Base-by-base conservation (phyloP, 2,797 vertebrate species). In the Crotalus adamanteus region DNA sequence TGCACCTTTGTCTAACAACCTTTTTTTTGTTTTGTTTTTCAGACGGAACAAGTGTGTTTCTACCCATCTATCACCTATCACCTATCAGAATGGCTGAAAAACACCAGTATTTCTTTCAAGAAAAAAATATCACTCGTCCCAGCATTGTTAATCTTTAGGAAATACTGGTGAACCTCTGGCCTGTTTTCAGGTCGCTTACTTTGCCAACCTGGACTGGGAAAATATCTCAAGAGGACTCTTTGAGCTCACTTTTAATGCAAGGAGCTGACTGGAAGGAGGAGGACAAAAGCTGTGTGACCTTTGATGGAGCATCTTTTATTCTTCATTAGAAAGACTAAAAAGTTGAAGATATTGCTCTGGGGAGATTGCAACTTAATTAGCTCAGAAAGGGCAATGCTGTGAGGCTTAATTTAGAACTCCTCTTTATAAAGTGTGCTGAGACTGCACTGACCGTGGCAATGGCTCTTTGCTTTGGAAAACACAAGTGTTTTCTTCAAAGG, bases 381-480 rank as follows among this genome's bases (percentile, higher is more conserved):
- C 65, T 91, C 93, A 88, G 25, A 86, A 89, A 92, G 57, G 69
- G n/a, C 16, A 85, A 42, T 18, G 61, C 63, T 92, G 61, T 63
- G n/a, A 55, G 51, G 93, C 9, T 0, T 0, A 92, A 90, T 93
- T 90, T 86, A 4, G 20, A 87, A 42, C 83, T 61, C 87, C 56
- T 93, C 57, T 92, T 92, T 86, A 60, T 78, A 93, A 11, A 85
- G 61, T 0, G 0, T 42, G 55, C 28, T 61, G 47, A 31, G 42
- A 87, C 78, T 0, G 31, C 93, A n/a, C n/a, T 90, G 16, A 61
- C 37, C n/a, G 31, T 0, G 0, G 20, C 51, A 56, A 86, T 90
- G 61, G 47, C 92, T 91, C 78, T 73, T 95, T 96, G 14, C 86
- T 90, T 89, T 93, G 94, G 14, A 94, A 95, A 95, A 89, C 94